Conservation (phyloP, 1,140 invertebrate genomes). For the Tachypleus tridentatus region DNA sequence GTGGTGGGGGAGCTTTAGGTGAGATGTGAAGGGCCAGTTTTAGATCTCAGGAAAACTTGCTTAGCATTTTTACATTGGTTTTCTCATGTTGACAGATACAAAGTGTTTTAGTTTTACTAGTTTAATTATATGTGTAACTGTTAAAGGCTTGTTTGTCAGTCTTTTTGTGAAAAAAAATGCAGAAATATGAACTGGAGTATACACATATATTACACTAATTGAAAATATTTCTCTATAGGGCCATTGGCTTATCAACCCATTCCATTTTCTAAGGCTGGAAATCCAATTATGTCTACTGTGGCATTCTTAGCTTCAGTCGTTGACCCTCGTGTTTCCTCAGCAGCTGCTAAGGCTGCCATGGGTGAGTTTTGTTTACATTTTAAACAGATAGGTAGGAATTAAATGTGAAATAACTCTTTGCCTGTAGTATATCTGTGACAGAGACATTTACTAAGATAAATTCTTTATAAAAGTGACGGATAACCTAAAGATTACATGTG, state of each 20-base stretch:
- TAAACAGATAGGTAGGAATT: too few species aligned
- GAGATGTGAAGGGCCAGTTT: not conserved
- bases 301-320: conserved; percentile 97
- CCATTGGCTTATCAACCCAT: conserved; percentile 94
- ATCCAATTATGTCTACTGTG: conserved; percentile 99
- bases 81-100: not conserved
- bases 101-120: not conserved
- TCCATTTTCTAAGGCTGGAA: conserved; percentile 94
- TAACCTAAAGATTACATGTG: too few species aligned
- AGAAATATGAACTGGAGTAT: not conserved
- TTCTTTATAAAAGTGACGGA: too few species aligned
- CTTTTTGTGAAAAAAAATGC: conserved; percentile 1
- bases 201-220: not conserved
- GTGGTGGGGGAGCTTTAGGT: conserved; percentile 33
- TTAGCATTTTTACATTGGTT: too few species aligned
- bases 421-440: too few species aligned
- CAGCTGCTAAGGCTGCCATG: conserved; percentile 95
- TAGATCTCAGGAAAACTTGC: too few species aligned
- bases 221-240: conserved; percentile 40
- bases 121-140: not conserved
- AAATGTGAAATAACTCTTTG: too few species aligned
- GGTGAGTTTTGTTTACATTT: conserved; percentile 49
- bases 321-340: conserved; percentile 90
- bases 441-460: too few species aligned
- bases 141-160: not conserved